These are phyloP conservation scores for Hyaena hyaena DNA, from an alignment of 2,113 vertebrate species.

Conservation along the genomic window DNA sequence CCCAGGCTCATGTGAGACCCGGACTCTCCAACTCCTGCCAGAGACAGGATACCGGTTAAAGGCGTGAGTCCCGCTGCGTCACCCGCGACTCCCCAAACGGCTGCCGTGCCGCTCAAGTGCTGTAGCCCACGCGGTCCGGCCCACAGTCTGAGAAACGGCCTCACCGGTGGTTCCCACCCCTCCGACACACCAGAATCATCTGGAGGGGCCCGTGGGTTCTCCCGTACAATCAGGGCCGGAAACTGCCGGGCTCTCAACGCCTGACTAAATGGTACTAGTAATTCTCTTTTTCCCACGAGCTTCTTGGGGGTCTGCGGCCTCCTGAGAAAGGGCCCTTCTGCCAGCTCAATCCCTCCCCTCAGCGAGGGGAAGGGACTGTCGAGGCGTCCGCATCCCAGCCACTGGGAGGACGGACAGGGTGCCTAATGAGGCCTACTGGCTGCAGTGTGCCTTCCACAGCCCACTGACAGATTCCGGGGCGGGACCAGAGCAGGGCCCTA, in stretches of 20 bases:
- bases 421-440: neutral
- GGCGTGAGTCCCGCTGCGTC: neutral
- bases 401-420: neutral
- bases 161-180: neutral
- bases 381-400: too few relatives aligned
- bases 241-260: neutral
- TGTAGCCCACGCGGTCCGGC: neutral
- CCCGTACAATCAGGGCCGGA: accelerated
- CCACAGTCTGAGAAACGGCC: accelerated
- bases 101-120: neutral
- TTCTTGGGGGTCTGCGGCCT: neutral
- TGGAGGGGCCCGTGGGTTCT: neutral
- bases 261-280: neutral
- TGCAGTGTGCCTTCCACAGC: neutral
- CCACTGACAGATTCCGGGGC: accelerated
- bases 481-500: neutral
- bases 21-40: neutral
- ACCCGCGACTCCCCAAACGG: neutral
- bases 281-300: neutral
- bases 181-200: neutral
- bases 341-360: neutral
- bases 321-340: neutral
- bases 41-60: neutral
- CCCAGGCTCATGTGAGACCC: neutral
- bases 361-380: too few relatives aligned